Base-by-base conservation (phyloP, 2,888 invertebrate genomes). In the Leucophenga maculata region DNA sequence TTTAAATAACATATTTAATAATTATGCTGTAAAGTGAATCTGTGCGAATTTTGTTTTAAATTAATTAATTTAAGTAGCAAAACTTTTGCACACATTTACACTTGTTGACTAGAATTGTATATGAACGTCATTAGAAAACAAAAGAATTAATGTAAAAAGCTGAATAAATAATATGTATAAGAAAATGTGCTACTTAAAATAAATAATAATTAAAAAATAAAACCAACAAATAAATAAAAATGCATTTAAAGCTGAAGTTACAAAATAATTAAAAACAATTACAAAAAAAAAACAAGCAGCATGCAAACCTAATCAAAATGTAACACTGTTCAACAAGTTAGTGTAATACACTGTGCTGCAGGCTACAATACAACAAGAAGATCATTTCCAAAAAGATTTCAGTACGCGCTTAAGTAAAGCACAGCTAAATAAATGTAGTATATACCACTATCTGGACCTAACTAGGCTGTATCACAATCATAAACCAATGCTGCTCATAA, bases 81-180 rank as follows among this genome's bases (percentile, higher is more conserved):
- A 26, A 14, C 6, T 55, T 16, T 60, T 39, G 39, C 39, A 9
- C 31, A 39, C 11, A 11, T 60, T 44, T 46, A 48, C 14, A 26
- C 44, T 62, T 62, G 44, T 62, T 60, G 44, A 64, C 6, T 62
- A 44, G n/a, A 6, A 18, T 46, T 62, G 44, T 64, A 22, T 39
- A 39, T 22, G 18, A 64, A 20, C 44, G 48, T 46, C 20, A 52
- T 20, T 18, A 60, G 44, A 46, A 48, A n/a, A 3, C 0, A 60
- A 60, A 4, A 60, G 16, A 60, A 39, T 39, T 39, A 20, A 54
- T 13, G 18, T 22, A 20, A 18, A 20, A 54, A 54, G 2, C 3
- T 13, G n/a, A 3, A 54, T 52, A 52, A 52, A n/a, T 20, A 14
- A 20, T 20, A 18, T 20, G 13, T 11, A 54, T 20, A 54, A 20